Evolutionary conservation across 2,888 invertebrate genomes (phyloP), one percentile per base, ranked within the genome.

Genomic region (Drosophila longiperda): DNA sequence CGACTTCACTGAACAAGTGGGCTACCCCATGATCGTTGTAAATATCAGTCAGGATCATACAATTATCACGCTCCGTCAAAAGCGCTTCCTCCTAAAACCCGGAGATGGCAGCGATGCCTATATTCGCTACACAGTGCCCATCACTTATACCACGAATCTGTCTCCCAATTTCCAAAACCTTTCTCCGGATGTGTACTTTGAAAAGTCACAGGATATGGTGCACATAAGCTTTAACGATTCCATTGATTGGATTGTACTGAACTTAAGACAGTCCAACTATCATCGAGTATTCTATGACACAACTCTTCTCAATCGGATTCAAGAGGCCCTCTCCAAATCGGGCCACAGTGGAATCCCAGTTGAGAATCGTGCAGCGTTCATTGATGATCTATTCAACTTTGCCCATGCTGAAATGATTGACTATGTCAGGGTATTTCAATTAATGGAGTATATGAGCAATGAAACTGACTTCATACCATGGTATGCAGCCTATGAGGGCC

Each of bases 401-500:
- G 96, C 96, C 6, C 93, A 94, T 65, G 94, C 61, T 7, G 61
- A 64, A 1, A 53, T 53, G 29, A 38, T 83, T 8, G 83, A 86
- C 15, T 88, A 86, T 8, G 75, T 52, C 1, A 73, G 87, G 5
- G 89, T 89, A 1, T 94, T 98, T 40, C 93, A 94, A 42, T 94
- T 96, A 40, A 93, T 96, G 0, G 94, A 94, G 1, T 98, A 97
- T 93, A 93, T 98, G 71, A 92, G 93, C 45, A 91, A 94, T 9
- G 97, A 97, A 91, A 94, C 92, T 0, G 95, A 95, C 3, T 97
- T 96, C 84, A 94, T 96, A n/a, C 97, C 98, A 0, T 98, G 97
- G 97, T 93, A 94, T 20, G 94, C 96, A 0, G 96, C 96, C 2
- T 94, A 94, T 61, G 78, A 81, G 8, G 83, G 83, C 0, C 32